Evolutionary conservation across 2,113 vertebrate species (phyloP), one percentile per base, ranked within the genome.

Genomic region (Engystomops pustulosus): DNA sequence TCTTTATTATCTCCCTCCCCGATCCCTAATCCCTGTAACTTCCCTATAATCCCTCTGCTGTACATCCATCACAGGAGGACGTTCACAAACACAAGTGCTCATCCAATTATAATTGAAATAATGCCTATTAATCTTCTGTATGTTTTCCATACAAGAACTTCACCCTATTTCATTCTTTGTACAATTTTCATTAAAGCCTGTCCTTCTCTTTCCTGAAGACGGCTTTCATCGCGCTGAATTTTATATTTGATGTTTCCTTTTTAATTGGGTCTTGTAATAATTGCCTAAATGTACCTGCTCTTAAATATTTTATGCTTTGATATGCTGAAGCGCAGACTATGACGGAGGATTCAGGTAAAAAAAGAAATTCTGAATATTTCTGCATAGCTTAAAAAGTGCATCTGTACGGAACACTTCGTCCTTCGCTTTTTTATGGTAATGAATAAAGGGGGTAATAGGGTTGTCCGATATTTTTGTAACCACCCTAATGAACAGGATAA

Each of bases 31-130:
- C 62, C 41, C 51, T 80, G 62, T 51, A 34, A 12, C 45, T 80
- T 80, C 34, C 75, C 20, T 78, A 58, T 78, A 34, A 78, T 60
- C 75, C 49, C 38, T 78, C 51, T 41, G 38, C 20, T 41, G 75
- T 41, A 78, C 53, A 78, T 78, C 51, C 41, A 78, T 78, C 75
- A 78, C 30, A 77, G 74, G 34, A 55, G 11, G 30, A 77, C 38
- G 74, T 77, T 51, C 74, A 77, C 75, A 78, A 78, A 78, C 51
- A 78, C 75, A 78, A 78, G 75, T 78, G 30, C 75, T 78, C 75
- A 58, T 78, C 75, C 51, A 78, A 78, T 78, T 78, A 78, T 78
- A 78, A 78, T 78, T 78, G 53, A 78, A 78, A 78, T 78, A 78
- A 78, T 78, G 74, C 75, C 75, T 60, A 78, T 60, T 78, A 78